Evolutionary conservation across 2,113 vertebrate species (phyloP), one percentile per base, ranked within the genome.

Genomic region (Blennius ocellaris): DNA sequence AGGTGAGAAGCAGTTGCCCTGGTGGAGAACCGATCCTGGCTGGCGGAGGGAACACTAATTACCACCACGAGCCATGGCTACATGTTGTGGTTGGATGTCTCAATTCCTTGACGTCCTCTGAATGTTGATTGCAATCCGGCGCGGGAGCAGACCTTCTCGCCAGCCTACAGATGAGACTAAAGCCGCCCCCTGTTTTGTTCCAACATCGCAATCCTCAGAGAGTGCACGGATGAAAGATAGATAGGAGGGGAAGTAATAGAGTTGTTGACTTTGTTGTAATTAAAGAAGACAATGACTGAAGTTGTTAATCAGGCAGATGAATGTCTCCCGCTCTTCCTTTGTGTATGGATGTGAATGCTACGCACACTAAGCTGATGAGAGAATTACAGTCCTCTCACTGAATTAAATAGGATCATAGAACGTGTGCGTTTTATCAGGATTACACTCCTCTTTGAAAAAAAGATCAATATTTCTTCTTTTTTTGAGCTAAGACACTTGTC

Each of bases 221-320:
- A 58, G 73, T 3, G 3, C 38, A 40, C 12, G 76, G 75, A 81
- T 82, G 80, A 75, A 85, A 87, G 78, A 81, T 57, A 79, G 83
- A 84, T 80, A 67, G 80, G 51, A 56, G 77, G 54, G 60, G 68
- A 69, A 78, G 74, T 81, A 84, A 86, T 85, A 76, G 78, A 91
- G 81, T 86, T 85, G 78, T 83, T 85, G 82, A 86, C 84, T 90
- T 87, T 76, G 80, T 87, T 88, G 80, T 90, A 87, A 90, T 90
- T 89, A 91, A 88, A 87, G 78, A 80, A 83, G 83, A 90, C 88
- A 87, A 86, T 86, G 83, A 85, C 58, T 86, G 83, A 79, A 87
- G 84, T 82, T 90, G 83, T 88, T 88, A 88, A 89, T 83, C 87
- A 81, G 76, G 40, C 80, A 81, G 85, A 88, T 87, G 78, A 76